Evolutionary conservation across 2,797 vertebrate genomes (phyloP).

Genomic region (Sparidentex hasta): DNA sequence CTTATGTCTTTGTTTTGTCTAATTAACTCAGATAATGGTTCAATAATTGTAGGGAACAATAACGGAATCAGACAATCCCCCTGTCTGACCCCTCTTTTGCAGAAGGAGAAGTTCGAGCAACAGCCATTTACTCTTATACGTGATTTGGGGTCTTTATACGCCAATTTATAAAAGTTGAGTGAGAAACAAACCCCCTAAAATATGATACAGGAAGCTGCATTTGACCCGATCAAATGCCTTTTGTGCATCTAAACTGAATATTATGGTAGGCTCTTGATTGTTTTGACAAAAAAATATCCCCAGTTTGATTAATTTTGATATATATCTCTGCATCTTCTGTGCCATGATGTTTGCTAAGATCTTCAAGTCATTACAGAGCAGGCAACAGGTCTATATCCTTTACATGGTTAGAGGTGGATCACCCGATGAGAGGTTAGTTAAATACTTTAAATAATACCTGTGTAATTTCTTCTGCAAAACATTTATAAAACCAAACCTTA

Average conservation of each 20-base stretch:
- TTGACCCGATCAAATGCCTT: background rate
- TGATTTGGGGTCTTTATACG: conserved; percentile 12
- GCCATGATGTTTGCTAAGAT: conserved; percentile 4
- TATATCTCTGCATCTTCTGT: conserved; percentile 13
- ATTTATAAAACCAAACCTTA: background rate
- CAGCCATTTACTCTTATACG: conserved; percentile 1
- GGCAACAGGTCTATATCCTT: background rate
- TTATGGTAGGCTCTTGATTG: background rate
- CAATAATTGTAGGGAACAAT: conserved; percentile 11
- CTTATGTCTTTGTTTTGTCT: background rate
- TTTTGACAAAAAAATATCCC: conserved; percentile 5
- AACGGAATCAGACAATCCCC: conserved; percentile 12
- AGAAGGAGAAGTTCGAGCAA: conserved; percentile 10
- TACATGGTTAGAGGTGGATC: background rate
- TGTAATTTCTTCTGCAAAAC: background rate
- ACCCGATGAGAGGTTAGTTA: background rate
- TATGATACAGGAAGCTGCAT: background rate
- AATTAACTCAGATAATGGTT: conserved; percentile 7
- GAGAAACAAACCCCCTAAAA: background rate
- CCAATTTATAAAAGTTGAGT: background rate
- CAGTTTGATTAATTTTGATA: conserved; percentile 26
- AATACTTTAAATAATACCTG: background rate
- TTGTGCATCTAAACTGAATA: background rate
- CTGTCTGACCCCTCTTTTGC: conserved; percentile 28
- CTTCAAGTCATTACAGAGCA: conserved; percentile 8